These are phyloP conservation scores for Gymnarchus niloticus DNA, from an alignment of 2,113 vertebrate species.

Conservation along the genomic window DNA sequence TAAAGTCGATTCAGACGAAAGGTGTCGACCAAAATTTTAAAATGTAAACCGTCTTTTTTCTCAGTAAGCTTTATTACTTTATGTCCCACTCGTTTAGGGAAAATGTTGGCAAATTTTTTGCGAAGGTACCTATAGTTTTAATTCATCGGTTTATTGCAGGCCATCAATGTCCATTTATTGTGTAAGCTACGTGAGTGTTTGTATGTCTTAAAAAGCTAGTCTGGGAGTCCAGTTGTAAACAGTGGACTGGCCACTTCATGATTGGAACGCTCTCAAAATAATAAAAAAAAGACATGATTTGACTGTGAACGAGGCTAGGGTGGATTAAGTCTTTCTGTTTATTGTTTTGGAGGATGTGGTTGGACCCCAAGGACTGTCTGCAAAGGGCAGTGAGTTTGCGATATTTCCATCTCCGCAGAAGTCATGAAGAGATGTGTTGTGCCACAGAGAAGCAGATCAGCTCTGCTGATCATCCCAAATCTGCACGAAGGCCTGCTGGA, in stretches of 20 bases:
- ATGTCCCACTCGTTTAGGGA: background rate
- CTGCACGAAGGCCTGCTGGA: background rate
- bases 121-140: background rate
- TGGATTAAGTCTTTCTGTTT: background rate
- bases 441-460: background rate
- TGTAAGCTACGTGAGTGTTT: background rate
- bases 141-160: background rate
- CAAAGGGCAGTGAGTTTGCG: background rate
- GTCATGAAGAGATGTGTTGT: constrained; percentile 21
- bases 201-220: too few species aligned
- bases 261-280: background rate
- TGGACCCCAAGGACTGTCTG: background rate
- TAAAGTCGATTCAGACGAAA: background rate
- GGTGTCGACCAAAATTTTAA: background rate
- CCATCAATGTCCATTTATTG: background rate
- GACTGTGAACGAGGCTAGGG: too few species aligned
- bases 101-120: background rate
- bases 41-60: background rate
- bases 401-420: background rate
- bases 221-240: too few species aligned
- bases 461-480: constrained; percentile 7
- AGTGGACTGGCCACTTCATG: background rate
- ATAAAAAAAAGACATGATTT: too few species aligned
- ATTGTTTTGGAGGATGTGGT: background rate
- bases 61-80: background rate